These are phyloP conservation scores for Blennius ocellaris DNA, from an alignment of 2,113 vertebrate species.

Conservation along the genomic window DNA sequence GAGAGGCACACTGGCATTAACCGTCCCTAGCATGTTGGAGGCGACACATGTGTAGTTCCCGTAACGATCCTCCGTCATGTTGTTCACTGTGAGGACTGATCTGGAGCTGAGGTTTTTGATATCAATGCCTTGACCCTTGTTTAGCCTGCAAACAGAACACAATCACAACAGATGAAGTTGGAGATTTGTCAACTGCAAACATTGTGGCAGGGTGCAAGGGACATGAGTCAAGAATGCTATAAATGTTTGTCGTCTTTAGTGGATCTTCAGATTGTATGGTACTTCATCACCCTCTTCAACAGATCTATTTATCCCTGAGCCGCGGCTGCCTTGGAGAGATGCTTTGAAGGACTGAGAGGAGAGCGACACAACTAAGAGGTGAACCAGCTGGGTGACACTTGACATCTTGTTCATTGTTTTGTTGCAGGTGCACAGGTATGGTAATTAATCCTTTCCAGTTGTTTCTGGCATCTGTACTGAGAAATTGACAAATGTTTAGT, in stretches of 20 bases:
- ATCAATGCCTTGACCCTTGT: constrained; percentile 94
- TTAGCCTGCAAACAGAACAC: constrained; percentile 86
- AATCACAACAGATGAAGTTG: constrained; percentile 35
- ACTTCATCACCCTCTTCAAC: constrained; percentile 63
- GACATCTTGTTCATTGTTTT: constrained; percentile 63
- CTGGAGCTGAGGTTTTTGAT: constrained; percentile 97
- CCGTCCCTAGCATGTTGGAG: constrained; percentile 94
- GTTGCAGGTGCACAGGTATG: constrained; percentile 46
- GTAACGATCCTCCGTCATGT: constrained; percentile 98
- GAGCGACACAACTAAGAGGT: constrained; percentile 59
- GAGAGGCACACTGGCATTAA: constrained; percentile 96
- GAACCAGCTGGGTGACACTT: constrained; percentile 63
- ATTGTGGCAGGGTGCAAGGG: constrained; percentile 1
- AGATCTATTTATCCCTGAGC: constrained; percentile 53
- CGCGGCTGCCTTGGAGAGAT: constrained; percentile 34
- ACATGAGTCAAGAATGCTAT: constrained; percentile 23
- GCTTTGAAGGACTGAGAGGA: constrained; percentile 57
- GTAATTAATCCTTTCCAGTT: constrained; percentile 53
- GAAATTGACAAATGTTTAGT: constrained; percentile 50
- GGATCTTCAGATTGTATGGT: constrained; percentile 45
- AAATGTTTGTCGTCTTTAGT: constrained; percentile 58
- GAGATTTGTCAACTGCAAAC: neutral
- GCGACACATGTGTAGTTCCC: constrained; percentile 99
- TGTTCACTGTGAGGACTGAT: constrained; percentile 96
- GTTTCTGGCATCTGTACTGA: constrained; percentile 54